phyloP scores from a whole-genome alignment of 2,888 invertebrate genomes.

The Sesamia inferens region DNA sequence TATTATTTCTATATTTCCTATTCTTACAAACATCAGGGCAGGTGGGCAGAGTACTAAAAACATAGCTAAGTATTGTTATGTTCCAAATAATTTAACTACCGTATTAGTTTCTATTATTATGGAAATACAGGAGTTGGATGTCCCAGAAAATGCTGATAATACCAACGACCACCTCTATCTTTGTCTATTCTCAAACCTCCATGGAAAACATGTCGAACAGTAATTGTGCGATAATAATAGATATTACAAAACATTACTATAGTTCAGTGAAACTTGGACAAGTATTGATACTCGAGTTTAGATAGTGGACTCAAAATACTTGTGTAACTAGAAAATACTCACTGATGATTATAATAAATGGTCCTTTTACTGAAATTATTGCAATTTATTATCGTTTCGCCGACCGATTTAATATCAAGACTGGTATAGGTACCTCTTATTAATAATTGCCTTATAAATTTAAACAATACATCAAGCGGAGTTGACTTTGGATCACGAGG shows the following conservation, averaged over 20 bases:
- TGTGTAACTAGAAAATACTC: conserved; percentile 53
- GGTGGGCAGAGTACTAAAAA: background rate
- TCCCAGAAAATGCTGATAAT: conserved; percentile 24
- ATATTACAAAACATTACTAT: conserved; percentile 56
- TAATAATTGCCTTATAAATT: conserved; percentile 76
- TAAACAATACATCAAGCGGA: conserved; percentile 69
- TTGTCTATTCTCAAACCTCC: conserved; percentile 26
- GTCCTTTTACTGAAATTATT: conserved; percentile 66
- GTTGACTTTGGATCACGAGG: conserved; percentile 69
- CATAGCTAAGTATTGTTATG: conserved; percentile 10
- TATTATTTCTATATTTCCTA: background rate
- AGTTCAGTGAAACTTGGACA: conserved; percentile 58
- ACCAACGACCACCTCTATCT: conserved; percentile 31
- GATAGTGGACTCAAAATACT: conserved; percentile 46
- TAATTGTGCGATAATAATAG: conserved; percentile 56
- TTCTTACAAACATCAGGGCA: background rate
- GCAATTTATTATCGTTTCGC: conserved; percentile 62
- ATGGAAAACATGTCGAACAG: conserved; percentile 45
- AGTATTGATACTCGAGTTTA: conserved; percentile 58
- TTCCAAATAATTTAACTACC: conserved; percentile 20
- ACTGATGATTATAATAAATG: conserved; percentile 63
- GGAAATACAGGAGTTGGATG: conserved; percentile 21
- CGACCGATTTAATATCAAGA: conserved; percentile 65
- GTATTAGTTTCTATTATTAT: conserved; percentile 26
- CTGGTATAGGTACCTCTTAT: conserved; percentile 65